A percentile compares a stretch with the other conserved stretches of the same genome.
These are phyloP conservation scores for Orthosia gracilis DNA, from an alignment of 2,888 invertebrate genomes.

Conservation along the genomic window DNA sequence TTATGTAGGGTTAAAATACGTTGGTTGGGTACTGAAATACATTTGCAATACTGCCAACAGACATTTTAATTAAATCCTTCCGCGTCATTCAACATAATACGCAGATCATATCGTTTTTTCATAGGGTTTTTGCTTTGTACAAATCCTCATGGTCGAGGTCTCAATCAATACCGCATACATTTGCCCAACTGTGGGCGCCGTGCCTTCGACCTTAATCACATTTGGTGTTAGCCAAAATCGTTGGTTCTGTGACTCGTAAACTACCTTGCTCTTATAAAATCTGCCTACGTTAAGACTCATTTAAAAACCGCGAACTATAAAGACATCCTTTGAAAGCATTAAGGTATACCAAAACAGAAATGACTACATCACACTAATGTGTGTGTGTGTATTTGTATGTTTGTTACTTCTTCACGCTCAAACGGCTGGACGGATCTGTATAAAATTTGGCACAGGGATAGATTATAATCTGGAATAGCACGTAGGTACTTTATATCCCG, in stretches of 20 bases:
- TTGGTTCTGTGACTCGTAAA: not conserved
- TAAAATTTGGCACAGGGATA: too few relatives aligned
- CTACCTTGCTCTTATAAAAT: conserved; percentile 10
- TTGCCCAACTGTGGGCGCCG: conserved; percentile 13
- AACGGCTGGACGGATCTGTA: too few relatives aligned
- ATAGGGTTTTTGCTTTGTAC: too few relatives aligned
- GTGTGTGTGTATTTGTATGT: too few relatives aligned
- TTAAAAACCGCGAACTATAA: not conserved
- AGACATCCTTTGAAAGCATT: not conserved
- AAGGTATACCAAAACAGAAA: not conserved
- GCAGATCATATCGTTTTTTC: not conserved
- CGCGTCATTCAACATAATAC: not conserved
- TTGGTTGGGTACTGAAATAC: too few relatives aligned
- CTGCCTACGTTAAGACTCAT: not conserved
- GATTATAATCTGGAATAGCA: too few relatives aligned
- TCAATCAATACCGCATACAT: not conserved
- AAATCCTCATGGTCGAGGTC: not conserved
- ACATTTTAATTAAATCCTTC: not conserved
- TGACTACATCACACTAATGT: too few relatives aligned
- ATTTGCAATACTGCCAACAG: too few relatives aligned
- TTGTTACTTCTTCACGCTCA: too few relatives aligned
- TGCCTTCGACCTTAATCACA: not conserved
- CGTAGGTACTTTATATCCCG: too few relatives aligned
- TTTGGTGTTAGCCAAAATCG: conserved; percentile 5
- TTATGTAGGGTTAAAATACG: too few relatives aligned